Base-by-base conservation (phyloP, 2,113 vertebrate species). In the Trinectes maculatus region DNA sequence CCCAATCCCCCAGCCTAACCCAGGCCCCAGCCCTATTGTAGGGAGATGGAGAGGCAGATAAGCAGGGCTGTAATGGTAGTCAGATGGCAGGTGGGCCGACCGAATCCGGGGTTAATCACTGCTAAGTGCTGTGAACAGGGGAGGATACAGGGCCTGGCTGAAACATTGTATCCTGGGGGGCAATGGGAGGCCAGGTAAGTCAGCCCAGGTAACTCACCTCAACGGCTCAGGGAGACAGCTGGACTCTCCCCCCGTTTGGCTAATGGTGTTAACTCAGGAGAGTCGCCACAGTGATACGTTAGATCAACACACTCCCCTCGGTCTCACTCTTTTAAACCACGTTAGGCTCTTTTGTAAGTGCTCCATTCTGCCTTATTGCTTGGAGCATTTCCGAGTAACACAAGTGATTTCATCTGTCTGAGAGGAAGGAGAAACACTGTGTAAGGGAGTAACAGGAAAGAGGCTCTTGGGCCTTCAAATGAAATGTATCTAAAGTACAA, bases 61-160 rank as follows among this genome's bases (percentile, higher is more conserved):
- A 93, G 90, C 68, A 24, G 68, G 79, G 76, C 85, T 91, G 88
- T 91, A 91, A 92, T 93, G 87, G 90, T 88, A 89, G 91, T 91
- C 92, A 91, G 91, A 91, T 92, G 90, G 92, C 91, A 93, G 92
- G 92, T 93, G 91, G 91, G 89, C 88, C 52, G 79, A 85, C 82
- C 57, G 85, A 85, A 88, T 85, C 87, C 74, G 46, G 89, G 90
- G 92, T 91, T 93, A 92, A 93, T 93, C 92, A 91, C 91, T 90
- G 92, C 91, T 93, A 92, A 93, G 92, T 92, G 92, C 91, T 92
- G 88, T 88, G 88, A 89, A 91, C 85, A 89, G 73, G 84, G 82
- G 82, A 87, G 82, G 84, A 86, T 82, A 78, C 55, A 43, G 63
- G 80, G 85, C 85, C 80, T 80, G 87, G 84, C 67, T 83, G 87